phyloP scores from a whole-genome alignment of 1,140 invertebrate genomes.

The Marisa cornuarietis region DNA sequence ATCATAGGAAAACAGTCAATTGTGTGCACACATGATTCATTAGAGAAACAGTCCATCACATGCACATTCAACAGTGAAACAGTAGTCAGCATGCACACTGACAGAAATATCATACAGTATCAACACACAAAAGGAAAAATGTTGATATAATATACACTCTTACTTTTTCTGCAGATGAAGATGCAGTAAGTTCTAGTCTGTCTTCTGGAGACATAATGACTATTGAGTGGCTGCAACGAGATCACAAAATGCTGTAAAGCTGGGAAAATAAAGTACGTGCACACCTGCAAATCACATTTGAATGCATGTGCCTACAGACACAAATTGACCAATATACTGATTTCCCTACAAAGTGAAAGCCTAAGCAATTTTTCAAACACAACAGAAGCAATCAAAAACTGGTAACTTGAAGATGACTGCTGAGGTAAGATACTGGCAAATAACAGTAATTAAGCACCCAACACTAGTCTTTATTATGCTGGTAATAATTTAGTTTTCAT shows the following conservation, averaged over 20 bases:
- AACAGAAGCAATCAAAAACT: not conserved
- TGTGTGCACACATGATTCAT: no score
- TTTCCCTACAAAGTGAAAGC: not conserved
- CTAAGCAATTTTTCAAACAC: not conserved
- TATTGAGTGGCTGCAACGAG: slow-evolving; percentile 71
- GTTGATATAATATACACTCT: not conserved
- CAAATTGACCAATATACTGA: not conserved
- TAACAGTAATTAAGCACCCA: no score
- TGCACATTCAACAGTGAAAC: no score
- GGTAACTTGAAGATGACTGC: no score
- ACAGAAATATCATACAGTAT: no score
- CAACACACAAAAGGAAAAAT: no score
- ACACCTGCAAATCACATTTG: not conserved
- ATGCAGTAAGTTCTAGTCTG: slow-evolving; percentile 74
- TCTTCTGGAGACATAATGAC: slow-evolving; percentile 82
- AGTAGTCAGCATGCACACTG: no score
- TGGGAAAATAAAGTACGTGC: not conserved
- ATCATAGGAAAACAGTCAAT: no score
- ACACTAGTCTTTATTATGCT: not conserved
- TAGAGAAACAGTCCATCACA: no score
- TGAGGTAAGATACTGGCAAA: not conserved
- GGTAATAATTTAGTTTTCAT: not conserved
- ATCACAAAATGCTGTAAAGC: not conserved
- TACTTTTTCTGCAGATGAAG: slow-evolving; percentile 74
- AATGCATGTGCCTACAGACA: not conserved